Evolutionary conservation across 1,140 invertebrate genomes (phyloP).

Genomic region (Drosophila dunni): DNA sequence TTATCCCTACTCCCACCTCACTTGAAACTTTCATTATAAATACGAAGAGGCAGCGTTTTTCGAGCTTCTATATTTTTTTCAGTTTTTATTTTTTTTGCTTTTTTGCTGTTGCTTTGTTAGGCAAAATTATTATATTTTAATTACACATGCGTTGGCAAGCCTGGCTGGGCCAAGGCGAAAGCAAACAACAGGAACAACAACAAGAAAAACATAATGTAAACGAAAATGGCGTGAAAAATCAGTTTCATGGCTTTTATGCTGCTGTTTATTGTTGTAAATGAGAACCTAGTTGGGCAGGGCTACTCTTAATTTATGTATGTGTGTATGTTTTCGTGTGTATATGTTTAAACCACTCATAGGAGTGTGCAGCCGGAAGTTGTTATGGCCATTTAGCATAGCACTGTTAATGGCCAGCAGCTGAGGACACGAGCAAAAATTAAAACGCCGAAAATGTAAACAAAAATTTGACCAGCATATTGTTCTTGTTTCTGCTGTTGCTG

Average conservation of each 20-base stretch:
- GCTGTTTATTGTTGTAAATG: constrained; percentile 81
- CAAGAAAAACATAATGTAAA: constrained; percentile 68
- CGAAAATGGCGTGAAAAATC: constrained; percentile 83
- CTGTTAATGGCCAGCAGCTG: constrained; percentile 51
- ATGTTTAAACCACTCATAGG: constrained; percentile 4
- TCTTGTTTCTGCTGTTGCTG: constrained; percentile 29
- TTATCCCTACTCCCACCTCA: constrained; percentile 9
- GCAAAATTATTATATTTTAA: constrained; percentile 82
- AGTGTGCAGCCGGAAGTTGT: constrained; percentile 65
- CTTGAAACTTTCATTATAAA: constrained; percentile 75
- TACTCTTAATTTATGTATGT: background rate
- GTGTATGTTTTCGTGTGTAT: constrained; percentile 11
- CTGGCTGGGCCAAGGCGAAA: constrained; percentile 47
- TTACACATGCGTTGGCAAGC: constrained; percentile 71
- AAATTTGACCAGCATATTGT: constrained; percentile 23
- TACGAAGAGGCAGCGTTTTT: constrained; percentile 43
- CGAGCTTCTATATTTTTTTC: constrained; percentile 20
- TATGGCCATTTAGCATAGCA: constrained; percentile 75
- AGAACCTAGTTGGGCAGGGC: constrained; percentile 31
- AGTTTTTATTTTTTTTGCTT: constrained; percentile 28
- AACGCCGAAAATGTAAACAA: constrained; percentile 41
- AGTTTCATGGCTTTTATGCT: constrained; percentile 83
- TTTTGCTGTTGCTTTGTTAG: constrained; percentile 57
- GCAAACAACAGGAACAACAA: constrained; percentile 45
- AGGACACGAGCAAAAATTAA: constrained; percentile 36